Base-by-base conservation (phyloP, 2,888 invertebrate species). In the Gerosis bhagava region DNA sequence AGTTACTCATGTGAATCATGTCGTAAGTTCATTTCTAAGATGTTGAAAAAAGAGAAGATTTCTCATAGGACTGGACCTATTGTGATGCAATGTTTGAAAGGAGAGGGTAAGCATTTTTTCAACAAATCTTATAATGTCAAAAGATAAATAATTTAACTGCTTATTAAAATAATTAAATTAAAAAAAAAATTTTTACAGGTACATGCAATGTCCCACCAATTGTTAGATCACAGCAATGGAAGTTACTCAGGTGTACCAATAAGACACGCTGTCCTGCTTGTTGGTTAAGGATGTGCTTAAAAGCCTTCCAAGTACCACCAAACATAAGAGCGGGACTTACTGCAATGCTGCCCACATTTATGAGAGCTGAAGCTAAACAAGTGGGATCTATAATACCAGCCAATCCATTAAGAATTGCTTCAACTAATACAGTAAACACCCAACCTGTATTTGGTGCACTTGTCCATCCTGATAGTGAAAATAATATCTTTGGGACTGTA, bases 241-340 rank as follows among this genome's bases (percentile, higher is more conserved):
- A 93, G 65, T 75, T 93, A 58, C 84, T 92, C 49, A 83, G 90
- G 57, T 93, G 93, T 72, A 92, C 94, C 19, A 93, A 93, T 68
- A 93, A 93, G 68, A 91, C 94, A 26, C 89, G 95, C 24, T 97
- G 97, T 78, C 93, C 94, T 41, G 96, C 96, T 10, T 97, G 97
- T 75, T 96, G 97, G 95, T 89, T 97, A 7, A 95, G 94, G 78
- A 92, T 95, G 90, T 96, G 96, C 73, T 83, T 96, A 31, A 92
- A 93, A 65, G 92, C 94, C 50, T 95, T 95, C 76, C 94, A 95
- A 77, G 92, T 96, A 69, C 94, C 96, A 39, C 84, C 91, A 17
- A 90, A 91, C 26, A 88, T 95, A 50, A 92, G 92, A 67, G 89
- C 92, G 51, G 92, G 93, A 39, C 83, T 96, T 43, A 91, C 91